A percentile compares a stretch with the other conserved stretches of the same genome.
phyloP scores from a whole-genome alignment of 2,888 invertebrate species.

The Quadriops clusia region DNA sequence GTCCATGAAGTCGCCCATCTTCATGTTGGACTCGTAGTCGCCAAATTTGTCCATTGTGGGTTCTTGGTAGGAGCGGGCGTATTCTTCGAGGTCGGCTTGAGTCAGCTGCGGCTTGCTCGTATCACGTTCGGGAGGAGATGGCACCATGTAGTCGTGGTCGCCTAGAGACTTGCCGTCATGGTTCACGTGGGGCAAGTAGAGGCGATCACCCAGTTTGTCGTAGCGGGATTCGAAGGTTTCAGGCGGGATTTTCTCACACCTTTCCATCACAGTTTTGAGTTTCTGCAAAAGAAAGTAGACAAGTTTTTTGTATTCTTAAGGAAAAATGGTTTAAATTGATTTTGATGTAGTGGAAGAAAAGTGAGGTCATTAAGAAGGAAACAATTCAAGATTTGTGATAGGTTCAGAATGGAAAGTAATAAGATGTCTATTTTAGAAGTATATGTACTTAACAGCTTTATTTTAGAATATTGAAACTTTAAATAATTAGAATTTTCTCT shows the following conservation, averaged over 20 bases:
- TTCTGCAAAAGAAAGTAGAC: slow-evolving; percentile 32
- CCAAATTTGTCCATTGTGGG: slow-evolving; percentile 31
- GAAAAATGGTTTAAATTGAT: too few relatives aligned
- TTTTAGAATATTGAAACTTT: too few relatives aligned
- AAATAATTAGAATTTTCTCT: too few relatives aligned
- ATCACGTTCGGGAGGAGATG: slow-evolving; percentile 60
- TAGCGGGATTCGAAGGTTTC: slow-evolving; percentile 44
- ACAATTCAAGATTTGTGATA: too few relatives aligned
- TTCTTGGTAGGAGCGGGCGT: slow-evolving; percentile 48
- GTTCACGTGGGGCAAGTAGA: slow-evolving; percentile 46
- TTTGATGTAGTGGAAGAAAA: too few relatives aligned
- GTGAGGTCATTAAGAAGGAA: too few relatives aligned
- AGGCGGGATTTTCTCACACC: slow-evolving; percentile 49
- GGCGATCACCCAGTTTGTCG: slow-evolving; percentile 35
- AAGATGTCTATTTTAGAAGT: too few relatives aligned
- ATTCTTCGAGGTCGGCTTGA: slow-evolving; percentile 59
- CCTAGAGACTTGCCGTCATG: slow-evolving; percentile 51
- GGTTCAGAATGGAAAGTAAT: too few relatives aligned
- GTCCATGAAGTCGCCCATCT: slow-evolving; percentile 50
- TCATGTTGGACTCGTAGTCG: slow-evolving; percentile 26
- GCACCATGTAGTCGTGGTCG: slow-evolving; percentile 53
- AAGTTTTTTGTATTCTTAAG: background rate
- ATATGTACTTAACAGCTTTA: too few relatives aligned
- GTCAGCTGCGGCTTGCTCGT: slow-evolving; percentile 35
- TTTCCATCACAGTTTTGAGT: slow-evolving; percentile 59